Base-by-base conservation (phyloP, 2,888 invertebrate species). In the Cloeon dipterum region DNA sequence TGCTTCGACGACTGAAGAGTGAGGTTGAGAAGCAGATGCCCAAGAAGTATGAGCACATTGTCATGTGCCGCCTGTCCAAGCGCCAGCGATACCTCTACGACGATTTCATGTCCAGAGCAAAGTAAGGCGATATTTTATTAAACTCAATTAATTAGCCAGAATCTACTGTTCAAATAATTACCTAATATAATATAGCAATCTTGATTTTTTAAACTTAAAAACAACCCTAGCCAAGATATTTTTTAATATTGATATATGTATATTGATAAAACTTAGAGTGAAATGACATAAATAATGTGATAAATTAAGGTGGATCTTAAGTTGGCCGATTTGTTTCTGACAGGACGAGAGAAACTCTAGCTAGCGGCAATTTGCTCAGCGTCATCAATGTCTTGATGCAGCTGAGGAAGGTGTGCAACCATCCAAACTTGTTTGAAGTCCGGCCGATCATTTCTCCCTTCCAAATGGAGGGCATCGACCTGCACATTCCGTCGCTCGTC, bases 1-100 rank as follows among this genome's bases (percentile, higher is more conserved):
- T 94, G 50, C 61, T 94, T 50, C 68, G 94, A 42, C 71, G 94
- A 45, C 65, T 94, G 48, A 94, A 94, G 61, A 70, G 69, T 38
- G 91, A 94, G 63, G 94, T 94, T 40, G 94, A 94, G 59, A 89
- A 91, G 51, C 93, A 96, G 63, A 73, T 96, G 71, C 94, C 94
- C 41, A 77, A 77, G 55, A 96, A 96, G 60, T 88, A 82, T 58
- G 94, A 96, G 57, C 91, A 91, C 59, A 75, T 94, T 45, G 67
- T 94, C 18, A 71, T 86, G 70, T 94, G 93, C 52, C 69, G 86
- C 35, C 66, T 99, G 46, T 88, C 96, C 25, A 91, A 91, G 59
- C 68, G 98, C 25, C 98, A 99, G 59, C 70, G 96, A 43, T 93
- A 74, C 63, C 68, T 98, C 40, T 98, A 99, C 62, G 96, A 99